Conservation (phyloP, 2,888 invertebrate species). For the Lordiphosa andalusiaca region DNA sequence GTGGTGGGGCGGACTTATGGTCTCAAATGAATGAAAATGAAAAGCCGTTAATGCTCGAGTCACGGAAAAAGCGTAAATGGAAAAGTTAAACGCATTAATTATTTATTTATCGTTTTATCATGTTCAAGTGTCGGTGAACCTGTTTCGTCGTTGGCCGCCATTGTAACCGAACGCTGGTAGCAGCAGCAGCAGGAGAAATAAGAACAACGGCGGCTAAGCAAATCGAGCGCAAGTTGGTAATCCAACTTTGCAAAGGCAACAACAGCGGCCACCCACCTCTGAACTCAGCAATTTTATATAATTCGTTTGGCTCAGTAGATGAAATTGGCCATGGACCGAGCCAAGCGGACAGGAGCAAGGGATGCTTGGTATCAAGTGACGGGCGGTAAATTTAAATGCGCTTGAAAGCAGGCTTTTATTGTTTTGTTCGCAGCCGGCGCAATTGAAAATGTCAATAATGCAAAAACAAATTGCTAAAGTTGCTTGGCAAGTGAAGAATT, state of each 20-base stretch:
- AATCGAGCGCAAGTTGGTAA: slow-evolving; percentile 56
- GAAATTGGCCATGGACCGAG: slow-evolving; percentile 21
- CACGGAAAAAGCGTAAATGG: slow-evolving; percentile 74
- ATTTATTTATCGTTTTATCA: slow-evolving; percentile 74
- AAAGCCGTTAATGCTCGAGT: slow-evolving; percentile 71
- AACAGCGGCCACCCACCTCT: not conserved
- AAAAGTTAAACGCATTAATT: slow-evolving; percentile 77
- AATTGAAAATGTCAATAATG: slow-evolving; percentile 55
- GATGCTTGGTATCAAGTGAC: slow-evolving; percentile 24
- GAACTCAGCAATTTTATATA: slow-evolving; percentile 25
- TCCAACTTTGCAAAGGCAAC: slow-evolving; percentile 43
- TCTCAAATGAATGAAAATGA: slow-evolving; percentile 69
- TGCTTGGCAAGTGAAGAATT: slow-evolving; percentile 7
- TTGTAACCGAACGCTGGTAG: slow-evolving; percentile 26
- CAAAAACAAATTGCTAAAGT: slow-evolving; percentile 25
- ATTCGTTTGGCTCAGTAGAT: slow-evolving; percentile 26
- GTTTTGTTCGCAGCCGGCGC: slow-evolving; percentile 27
- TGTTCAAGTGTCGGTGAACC: slow-evolving; percentile 74
- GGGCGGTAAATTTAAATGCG: slow-evolving; percentile 30
- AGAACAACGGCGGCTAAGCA: slow-evolving; percentile 57
- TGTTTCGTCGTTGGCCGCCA: slow-evolving; percentile 38
- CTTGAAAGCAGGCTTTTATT: not conserved
- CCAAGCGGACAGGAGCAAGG: slow-evolving; percentile 20
- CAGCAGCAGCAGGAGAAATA: slow-evolving; percentile 34
- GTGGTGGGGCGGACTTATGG: slow-evolving; percentile 5